phyloP scores from a whole-genome alignment of 2,797 vertebrate species.

The Apogon talboti region DNA sequence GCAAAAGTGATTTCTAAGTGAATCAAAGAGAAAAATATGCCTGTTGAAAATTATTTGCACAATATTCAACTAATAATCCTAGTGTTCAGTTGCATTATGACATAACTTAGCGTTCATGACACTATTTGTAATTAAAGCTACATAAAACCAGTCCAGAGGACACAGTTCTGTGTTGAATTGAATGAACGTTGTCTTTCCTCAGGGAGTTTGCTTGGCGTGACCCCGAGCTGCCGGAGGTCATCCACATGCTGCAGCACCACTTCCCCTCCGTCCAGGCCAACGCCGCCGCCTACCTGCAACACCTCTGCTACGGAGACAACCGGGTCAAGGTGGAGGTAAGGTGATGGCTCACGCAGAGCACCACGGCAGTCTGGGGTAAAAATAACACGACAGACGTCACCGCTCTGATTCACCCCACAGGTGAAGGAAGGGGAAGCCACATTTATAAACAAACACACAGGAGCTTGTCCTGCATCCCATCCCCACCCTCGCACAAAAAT shows the following conservation, averaged over 20 bases:
- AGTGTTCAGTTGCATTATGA: no score
- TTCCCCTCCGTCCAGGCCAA: slow-evolving; percentile 98
- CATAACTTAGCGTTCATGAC: no score
- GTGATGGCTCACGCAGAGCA: slow-evolving; percentile 12
- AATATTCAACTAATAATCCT: no score
- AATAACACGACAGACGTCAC: slow-evolving; percentile 41
- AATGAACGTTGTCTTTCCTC: neutral
- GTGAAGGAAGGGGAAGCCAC: slow-evolving; percentile 2
- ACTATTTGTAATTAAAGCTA: no score
- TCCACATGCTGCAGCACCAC: slow-evolving; percentile 99
- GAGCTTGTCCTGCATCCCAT: no score
- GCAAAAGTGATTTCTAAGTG: neutral
- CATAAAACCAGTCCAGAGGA: no score
- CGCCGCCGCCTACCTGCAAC: slow-evolving; percentile 96
- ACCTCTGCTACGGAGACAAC: slow-evolving; percentile 97
- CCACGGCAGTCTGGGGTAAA: slow-evolving; percentile 29
- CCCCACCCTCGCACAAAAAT: no score
- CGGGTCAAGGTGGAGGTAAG: slow-evolving; percentile 93
- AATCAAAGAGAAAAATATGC: neutral
- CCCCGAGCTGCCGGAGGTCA: slow-evolving; percentile 94
- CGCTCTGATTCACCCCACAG: slow-evolving; percentile 30
- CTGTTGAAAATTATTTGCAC: neutral
- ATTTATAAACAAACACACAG: neutral
- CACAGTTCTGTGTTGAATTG: no score
- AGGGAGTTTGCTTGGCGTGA: slow-evolving; percentile 99